Evolutionary conservation across 2,888 invertebrate genomes (phyloP).

Genomic region (Sinhomidia bicolor): DNA sequence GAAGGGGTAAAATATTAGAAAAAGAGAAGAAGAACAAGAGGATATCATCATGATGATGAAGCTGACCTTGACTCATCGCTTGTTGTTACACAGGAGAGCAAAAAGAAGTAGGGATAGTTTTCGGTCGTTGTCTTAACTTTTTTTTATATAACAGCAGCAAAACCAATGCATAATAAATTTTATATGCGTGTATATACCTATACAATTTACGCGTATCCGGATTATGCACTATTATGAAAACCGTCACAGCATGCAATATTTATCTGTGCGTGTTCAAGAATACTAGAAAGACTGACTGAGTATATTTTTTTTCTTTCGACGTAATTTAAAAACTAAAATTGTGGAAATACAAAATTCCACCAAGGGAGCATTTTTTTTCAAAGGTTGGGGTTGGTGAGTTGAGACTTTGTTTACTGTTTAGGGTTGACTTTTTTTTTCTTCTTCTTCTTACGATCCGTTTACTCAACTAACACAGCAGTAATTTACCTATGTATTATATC

Average conservation of each 20-base stretch:
- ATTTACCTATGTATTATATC: slow-evolving; percentile 41
- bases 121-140: too few species aligned
- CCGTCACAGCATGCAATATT: slow-evolving; percentile 35
- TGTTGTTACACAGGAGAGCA: too few species aligned
- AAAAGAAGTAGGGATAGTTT: too few species aligned
- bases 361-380: slow-evolving; percentile 57
- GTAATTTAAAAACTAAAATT: slow-evolving; percentile 43
- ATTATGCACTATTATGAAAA: slow-evolving; percentile 43
- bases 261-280: neutral
- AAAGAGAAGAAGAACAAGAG: too few species aligned
- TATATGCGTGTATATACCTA: slow-evolving; percentile 7
- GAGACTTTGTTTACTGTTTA: slow-evolving; percentile 36
- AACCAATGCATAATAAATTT: slow-evolving; percentile 7
- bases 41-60: too few species aligned
- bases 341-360: slow-evolving; percentile 37
- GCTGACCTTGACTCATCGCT: slow-evolving; percentile 61
- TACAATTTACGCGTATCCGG: neutral
- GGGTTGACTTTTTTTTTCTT: slow-evolving; percentile 36
- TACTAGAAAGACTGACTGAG: neutral
- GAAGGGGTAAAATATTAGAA: slow-evolving; percentile 48
- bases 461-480: slow-evolving; percentile 9
- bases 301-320: slow-evolving; percentile 3
- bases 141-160: too few species aligned
- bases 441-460: too few species aligned
- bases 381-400: slow-evolving; percentile 58